Evolutionary conservation across 2,113 vertebrate species (phyloP), one percentile per base, ranked within the genome.

Genomic region (Hucho hucho): DNA sequence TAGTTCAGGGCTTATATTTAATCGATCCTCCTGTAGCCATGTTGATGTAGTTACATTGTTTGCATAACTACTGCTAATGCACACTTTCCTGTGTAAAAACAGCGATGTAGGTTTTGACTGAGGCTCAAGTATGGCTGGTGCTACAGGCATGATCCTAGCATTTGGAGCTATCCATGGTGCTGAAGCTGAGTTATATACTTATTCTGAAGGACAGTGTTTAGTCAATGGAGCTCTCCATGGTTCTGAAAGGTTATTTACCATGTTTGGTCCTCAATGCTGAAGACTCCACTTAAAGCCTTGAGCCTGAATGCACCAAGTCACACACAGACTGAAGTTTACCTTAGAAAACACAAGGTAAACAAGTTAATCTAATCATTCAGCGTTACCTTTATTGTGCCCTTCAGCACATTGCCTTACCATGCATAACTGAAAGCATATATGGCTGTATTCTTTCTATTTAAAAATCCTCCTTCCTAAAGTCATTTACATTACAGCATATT

Each of bases 141-240:
- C 53, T 20, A 14, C 3, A 18, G 53, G 53, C 53, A 6, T 20
- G 53, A 3, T 11, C 49, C 18, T 61, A 3, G 18, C 58, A 61
- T 24, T 11, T 61, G 58, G n/a, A 24, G 14, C n/a, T 61, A 61
- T 24, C 6, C 6, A 24, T 46, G 58, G 58, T 64, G 20, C 29
- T 63, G 25, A 37, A 53, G 49, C 16, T 53, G 49, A 53, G 37
- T 43, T 11, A 11, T 13, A 37, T 4, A n/a, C 28, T 3, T 37
- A 24, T 78, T 79, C 70, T 83, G 75, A 84, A 83, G 68, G 75
- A 78, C 49, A 69, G 18, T 18, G 24, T 87, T 43, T 29, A 83
- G 73, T 72, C 74, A 79, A 66, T 56, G 63, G 69, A 78, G 86
- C 84, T 88, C 72, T 85, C 79, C 85, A 68, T 87, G 83, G 75